phyloP scores from a whole-genome alignment of 2,797 vertebrate genomes.

The Amniataba percoides region DNA sequence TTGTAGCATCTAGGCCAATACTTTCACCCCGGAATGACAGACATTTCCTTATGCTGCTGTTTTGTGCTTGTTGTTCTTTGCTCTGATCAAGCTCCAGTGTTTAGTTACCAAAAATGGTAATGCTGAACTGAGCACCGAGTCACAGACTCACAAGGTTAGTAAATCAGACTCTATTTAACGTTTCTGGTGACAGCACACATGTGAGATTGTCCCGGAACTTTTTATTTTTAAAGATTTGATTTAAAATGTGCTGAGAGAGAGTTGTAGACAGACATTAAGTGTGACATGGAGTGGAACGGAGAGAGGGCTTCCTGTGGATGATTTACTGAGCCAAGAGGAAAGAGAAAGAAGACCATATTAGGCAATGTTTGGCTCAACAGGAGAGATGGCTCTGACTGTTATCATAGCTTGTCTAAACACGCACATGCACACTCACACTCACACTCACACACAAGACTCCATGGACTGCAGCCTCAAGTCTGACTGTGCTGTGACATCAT shows the following conservation, averaged over 20 bases:
- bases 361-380: constrained; percentile 86
- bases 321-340: constrained; percentile 80
- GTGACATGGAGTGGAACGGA: constrained; percentile 30
- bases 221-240: neutral
- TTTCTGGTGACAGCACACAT: neutral
- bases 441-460: constrained; percentile 1
- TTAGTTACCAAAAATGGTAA: no score
- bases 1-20: neutral
- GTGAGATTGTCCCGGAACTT: neutral
- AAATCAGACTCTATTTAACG: neutral
- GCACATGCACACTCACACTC: constrained; percentile 15
- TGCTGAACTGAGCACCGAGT: no score
- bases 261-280: neutral
- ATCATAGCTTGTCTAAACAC: constrained; percentile 81
- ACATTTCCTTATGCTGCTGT: neutral
- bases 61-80: neutral
- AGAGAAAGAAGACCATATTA: constrained; percentile 85
- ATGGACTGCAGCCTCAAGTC: constrained; percentile 1
- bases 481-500: neutral
- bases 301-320: constrained; percentile 77
- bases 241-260: neutral
- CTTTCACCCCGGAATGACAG: neutral
- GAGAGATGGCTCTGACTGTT: constrained; percentile 77
- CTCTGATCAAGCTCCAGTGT: constrained; percentile 2
- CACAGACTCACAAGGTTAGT: neutral